phyloP scores from a whole-genome alignment of 2,797 vertebrate genomes.

The Halcyon chelicuti region DNA sequence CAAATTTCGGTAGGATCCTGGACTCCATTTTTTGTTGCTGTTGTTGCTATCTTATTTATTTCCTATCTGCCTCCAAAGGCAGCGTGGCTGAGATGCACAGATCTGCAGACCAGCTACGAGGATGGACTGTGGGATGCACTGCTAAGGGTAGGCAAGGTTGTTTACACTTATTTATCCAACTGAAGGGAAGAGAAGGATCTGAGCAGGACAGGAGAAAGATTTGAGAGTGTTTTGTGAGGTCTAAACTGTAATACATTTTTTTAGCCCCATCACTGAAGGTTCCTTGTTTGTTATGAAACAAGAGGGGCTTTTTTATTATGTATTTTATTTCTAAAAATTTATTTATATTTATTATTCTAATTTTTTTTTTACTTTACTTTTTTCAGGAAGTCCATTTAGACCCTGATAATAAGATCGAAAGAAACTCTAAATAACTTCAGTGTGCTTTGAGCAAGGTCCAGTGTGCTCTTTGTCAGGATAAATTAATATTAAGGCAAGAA shows the following conservation, averaged over 20 bases:
- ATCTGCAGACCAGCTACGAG: neutral
- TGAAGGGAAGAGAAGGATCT: neutral
- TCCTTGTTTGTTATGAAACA: neutral
- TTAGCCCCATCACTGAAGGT: neutral
- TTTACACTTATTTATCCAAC: neutral
- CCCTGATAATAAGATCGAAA: neutral
- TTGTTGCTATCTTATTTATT: neutral
- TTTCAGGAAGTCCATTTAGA: neutral
- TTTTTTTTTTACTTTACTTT: neutral
- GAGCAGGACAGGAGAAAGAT: neutral
- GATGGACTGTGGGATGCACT: neutral
- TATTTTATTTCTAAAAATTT: neutral
- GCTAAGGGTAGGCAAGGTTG: neutral
- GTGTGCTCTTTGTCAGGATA: neutral
- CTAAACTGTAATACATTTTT: neutral
- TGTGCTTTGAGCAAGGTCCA: neutral
- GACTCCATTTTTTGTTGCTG: neutral
- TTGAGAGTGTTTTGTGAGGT: neutral
- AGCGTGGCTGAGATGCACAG: neutral
- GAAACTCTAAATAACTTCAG: neutral
- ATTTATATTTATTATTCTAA: neutral
- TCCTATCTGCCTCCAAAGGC: neutral
- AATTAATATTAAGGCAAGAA: neutral
- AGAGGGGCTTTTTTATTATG: neutral
- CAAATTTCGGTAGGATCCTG: neutral